Conservation (phyloP, 2,113 vertebrate species). For the Anhinga rufa region DNA sequence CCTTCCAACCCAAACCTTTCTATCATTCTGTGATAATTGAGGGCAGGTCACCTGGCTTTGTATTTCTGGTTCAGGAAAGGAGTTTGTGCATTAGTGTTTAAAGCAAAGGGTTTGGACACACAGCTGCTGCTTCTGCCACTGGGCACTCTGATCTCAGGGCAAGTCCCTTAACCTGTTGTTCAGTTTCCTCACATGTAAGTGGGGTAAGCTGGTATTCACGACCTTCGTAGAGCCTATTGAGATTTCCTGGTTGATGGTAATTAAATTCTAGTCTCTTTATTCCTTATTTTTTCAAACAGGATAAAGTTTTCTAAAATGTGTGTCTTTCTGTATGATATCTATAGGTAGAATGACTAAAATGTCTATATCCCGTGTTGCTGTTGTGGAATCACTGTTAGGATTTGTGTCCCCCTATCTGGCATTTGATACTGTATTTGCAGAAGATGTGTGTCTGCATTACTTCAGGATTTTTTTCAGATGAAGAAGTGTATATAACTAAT, state of each 20-base stretch:
- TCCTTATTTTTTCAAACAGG: not conserved
- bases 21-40: not conserved
- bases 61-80: not conserved
- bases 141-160: too few species aligned
- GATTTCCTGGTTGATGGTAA: not conserved
- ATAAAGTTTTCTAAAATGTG: not conserved
- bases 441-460: not conserved
- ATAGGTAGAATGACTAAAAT: not conserved
- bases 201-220: not conserved
- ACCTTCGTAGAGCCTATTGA: not conserved
- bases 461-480: not conserved
- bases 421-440: not conserved
- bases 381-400: not conserved
- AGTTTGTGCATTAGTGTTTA: not conserved
- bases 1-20: not conserved
- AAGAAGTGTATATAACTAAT: not conserved
- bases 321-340: not conserved
- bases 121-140: not conserved
- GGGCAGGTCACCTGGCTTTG: not conserved
- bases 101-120: not conserved
- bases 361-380: not conserved
- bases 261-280: not conserved
- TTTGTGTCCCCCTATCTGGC: not conserved
- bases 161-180: not conserved
- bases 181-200: not conserved